A percentile compares a stretch with the other conserved stretches of the same genome.
Conservation (phyloP, 2,113 vertebrate species). For the Ammodytes dubius region DNA sequence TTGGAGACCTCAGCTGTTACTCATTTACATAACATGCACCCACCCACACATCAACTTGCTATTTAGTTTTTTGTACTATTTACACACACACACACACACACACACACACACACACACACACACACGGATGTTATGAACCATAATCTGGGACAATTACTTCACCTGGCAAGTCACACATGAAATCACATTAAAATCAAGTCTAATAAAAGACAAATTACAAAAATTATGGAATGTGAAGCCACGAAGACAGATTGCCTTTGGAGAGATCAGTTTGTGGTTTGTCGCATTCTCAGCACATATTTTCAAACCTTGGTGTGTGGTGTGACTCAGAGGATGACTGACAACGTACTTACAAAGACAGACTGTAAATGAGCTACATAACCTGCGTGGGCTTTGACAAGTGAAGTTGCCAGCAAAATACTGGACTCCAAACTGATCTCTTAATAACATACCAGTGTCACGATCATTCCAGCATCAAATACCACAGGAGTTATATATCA, state of each 20-base stretch:
- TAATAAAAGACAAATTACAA: not conserved
- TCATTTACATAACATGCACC: conserved; percentile 31
- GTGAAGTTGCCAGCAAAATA: conserved; percentile 9
- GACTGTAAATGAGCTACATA: conserved; percentile 15
- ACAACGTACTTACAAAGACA: conserved; percentile 16
- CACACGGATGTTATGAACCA: conserved; percentile 15
- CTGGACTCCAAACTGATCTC: not conserved
- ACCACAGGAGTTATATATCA: not conserved
- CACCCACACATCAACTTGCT: conserved; percentile 28
- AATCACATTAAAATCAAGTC: not conserved
- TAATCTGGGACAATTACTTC: conserved; percentile 10
- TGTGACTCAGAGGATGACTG: conserved; percentile 8
- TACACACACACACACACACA: not conserved
- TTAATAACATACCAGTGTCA: not conserved
- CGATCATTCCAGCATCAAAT: conserved; percentile 8
- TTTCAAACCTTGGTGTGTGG: not conserved
- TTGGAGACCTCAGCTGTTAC: conserved; percentile 1
- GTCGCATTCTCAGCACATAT: not conserved
- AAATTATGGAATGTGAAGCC: not conserved
- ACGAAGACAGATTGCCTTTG: not conserved
- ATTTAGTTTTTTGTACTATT: conserved; percentile 14
- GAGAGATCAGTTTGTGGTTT: not conserved
- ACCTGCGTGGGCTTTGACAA: conserved; percentile 20
- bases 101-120: not conserved
- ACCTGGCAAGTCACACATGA: not conserved